Evolutionary conservation across 2,888 invertebrate genomes (phyloP).

Genomic region (Sipha maydis): DNA sequence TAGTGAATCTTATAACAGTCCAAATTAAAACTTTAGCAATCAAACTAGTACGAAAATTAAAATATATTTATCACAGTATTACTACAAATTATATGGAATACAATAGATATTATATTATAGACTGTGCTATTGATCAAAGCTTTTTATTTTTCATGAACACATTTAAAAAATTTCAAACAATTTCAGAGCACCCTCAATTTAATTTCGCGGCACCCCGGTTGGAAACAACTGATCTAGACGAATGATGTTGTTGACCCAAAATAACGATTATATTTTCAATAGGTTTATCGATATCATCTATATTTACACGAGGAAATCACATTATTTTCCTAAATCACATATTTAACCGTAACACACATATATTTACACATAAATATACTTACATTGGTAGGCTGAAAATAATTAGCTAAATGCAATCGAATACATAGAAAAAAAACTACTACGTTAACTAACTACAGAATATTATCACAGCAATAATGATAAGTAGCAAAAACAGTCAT

Average conservation of each 20-base stretch:
- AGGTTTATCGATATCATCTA: neutral
- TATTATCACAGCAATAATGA: slow-evolving; percentile 14
- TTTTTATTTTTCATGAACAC: no score
- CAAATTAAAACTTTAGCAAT: no score
- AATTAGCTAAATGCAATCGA: neutral
- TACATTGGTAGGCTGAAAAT: neutral
- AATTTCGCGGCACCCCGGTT: no score
- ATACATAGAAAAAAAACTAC: neutral
- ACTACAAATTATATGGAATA: no score
- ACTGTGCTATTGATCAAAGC: no score
- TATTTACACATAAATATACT: neutral
- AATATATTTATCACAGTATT: no score
- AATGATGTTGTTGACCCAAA: neutral
- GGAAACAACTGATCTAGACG: no score
- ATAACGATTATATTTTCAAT: neutral
- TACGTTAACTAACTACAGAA: neutral
- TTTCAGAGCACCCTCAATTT: no score
- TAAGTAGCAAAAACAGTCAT: slow-evolving; percentile 1
- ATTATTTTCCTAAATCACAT: neutral
- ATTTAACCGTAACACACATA: neutral
- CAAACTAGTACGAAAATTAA: no score
- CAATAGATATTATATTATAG: no score
- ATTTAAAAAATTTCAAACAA: no score
- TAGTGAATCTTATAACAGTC: no score
- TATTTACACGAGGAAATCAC: neutral